Evolutionary conservation across 2,888 invertebrate species (phyloP).

Genomic region (Pristionchus fissidentatus): DNA sequence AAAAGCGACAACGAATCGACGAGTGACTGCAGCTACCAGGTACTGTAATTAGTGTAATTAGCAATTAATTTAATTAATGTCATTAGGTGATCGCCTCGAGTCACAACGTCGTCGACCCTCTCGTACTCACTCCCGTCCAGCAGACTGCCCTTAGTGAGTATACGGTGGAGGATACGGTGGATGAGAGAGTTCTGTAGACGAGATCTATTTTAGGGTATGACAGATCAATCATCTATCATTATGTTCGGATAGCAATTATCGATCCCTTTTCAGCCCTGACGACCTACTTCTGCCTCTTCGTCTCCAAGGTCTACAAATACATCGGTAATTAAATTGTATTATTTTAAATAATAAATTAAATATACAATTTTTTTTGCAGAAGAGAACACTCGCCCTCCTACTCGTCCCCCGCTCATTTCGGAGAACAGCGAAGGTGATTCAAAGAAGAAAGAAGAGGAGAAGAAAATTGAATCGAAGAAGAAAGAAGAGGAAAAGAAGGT

Average conservation of each 20-base stretch:
- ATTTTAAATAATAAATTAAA: background rate
- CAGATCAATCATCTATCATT: no score
- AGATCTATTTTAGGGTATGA: background rate
- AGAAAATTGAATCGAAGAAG: background rate
- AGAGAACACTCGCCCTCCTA: no score
- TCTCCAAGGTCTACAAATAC: background rate
- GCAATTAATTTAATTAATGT: no score
- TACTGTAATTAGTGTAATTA: no score
- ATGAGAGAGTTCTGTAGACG: background rate
- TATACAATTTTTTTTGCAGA: background rate
- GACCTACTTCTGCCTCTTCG: background rate
- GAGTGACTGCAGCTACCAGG: background rate
- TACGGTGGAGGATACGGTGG: background rate
- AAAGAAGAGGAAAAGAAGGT: background rate
- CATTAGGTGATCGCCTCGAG: background rate
- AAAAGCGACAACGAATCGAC: background rate
- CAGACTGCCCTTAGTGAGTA: background rate
- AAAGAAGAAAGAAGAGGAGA: background rate
- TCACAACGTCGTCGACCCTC: background rate
- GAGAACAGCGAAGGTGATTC: background rate
- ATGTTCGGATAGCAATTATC: no score
- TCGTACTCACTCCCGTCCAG: background rate
- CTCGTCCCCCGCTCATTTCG: no score
- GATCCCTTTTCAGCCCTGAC: background rate
- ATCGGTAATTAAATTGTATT: background rate